Percentiles rank a stretch among this genome's conserved stretches.
Conservation (phyloP, 2,888 invertebrate genomes). For the Scaptomyza tumidula region DNA sequence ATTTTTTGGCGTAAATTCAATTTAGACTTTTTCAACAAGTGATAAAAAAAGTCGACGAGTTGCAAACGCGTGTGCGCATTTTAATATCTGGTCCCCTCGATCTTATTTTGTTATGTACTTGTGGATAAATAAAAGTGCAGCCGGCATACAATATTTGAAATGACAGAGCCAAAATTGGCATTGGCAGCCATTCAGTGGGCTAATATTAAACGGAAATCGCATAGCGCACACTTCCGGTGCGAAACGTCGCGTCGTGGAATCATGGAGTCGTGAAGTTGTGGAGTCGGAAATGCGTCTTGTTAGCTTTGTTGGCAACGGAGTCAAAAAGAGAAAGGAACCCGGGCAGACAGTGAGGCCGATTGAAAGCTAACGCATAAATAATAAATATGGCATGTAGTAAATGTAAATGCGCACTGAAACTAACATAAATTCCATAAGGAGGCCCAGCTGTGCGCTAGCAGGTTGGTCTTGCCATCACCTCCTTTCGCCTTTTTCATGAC, state of each 20-base stretch:
- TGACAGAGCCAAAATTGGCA: not conserved
- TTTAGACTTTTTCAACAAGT: constrained; percentile 67
- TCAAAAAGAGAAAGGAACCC: constrained; percentile 1
- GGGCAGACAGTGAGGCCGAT: constrained; percentile 5
- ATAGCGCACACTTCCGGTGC: constrained; percentile 43
- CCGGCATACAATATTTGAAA: constrained; percentile 50
- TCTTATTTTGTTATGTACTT: constrained; percentile 3
- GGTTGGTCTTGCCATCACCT: not conserved
- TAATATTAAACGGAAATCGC: constrained; percentile 61
- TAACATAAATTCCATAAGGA: constrained; percentile 65
- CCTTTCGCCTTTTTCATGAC: constrained; percentile 56
- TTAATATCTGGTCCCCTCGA: constrained; percentile 38
- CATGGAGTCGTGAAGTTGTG: constrained; percentile 8
- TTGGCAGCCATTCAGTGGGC: constrained; percentile 27
- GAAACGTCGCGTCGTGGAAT: constrained; percentile 3
- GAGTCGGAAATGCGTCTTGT: constrained; percentile 66
- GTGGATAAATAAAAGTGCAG: constrained; percentile 52
- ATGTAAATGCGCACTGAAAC: constrained; percentile 72
- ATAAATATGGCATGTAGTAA: constrained; percentile 75
- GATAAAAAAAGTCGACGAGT: constrained; percentile 32
- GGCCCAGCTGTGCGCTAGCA: constrained; percentile 60
- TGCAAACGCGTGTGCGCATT: constrained; percentile 44
- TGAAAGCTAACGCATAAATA: constrained; percentile 58
- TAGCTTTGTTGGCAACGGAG: constrained; percentile 49
- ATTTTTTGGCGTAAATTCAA: constrained; percentile 73